Evolutionary conservation across 2,888 invertebrate species (phyloP).

Genomic region (Polyommatus iphigenia): DNA sequence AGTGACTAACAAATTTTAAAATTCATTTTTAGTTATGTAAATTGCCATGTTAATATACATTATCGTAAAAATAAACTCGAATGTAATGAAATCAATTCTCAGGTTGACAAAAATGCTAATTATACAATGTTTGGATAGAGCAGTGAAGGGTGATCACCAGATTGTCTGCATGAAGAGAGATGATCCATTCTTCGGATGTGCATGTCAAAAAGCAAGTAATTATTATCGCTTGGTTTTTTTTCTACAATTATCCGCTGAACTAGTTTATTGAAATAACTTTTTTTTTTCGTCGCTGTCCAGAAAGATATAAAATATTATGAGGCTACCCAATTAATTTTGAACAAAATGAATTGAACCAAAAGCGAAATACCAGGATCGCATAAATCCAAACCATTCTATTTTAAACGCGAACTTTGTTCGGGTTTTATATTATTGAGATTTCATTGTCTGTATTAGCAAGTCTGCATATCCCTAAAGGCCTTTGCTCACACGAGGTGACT

Average conservation of each 20-base stretch:
- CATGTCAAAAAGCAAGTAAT: neutral
- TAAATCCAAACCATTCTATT: neutral
- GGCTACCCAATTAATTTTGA: neutral
- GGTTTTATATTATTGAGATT: slow-evolving; percentile 13
- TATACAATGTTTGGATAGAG: neutral
- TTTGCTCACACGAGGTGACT: neutral
- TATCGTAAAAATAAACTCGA: too few species aligned
- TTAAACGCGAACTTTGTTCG: neutral
- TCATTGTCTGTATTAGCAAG: neutral
- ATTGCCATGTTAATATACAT: too few species aligned
- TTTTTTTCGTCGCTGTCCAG: neutral
- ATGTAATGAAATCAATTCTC: too few species aligned
- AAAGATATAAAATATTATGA: neutral
- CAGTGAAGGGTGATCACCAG: neutral
- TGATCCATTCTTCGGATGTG: neutral
- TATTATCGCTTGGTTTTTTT: too few species aligned
- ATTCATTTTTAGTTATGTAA: too few species aligned
- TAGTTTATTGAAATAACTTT: too few species aligned
- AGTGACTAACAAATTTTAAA: too few species aligned
- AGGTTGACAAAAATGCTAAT: too few species aligned
- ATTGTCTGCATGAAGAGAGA: neutral
- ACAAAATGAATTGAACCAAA: neutral
- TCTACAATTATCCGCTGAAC: too few species aligned
- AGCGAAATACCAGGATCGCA: neutral
- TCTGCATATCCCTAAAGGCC: neutral